phyloP scores from a whole-genome alignment of 2,888 invertebrate species.

The Reticulitermes lucifugus region DNA sequence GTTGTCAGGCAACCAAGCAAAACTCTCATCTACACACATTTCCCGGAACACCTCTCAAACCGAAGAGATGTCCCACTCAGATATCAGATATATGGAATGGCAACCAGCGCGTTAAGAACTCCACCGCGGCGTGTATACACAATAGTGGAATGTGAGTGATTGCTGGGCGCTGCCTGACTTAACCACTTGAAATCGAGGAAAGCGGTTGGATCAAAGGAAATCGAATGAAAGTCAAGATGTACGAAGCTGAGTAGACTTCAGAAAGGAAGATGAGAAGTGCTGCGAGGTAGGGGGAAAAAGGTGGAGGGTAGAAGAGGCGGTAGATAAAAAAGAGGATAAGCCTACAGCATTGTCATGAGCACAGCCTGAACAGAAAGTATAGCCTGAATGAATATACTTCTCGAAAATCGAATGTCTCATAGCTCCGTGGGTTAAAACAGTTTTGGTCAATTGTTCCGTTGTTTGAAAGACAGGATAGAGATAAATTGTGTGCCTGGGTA shows the following conservation, averaged over 20 bases:
- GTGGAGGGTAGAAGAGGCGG: background rate
- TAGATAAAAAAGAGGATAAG: background rate
- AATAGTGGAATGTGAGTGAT: conserved; percentile 4
- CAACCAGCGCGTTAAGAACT: background rate
- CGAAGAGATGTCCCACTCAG: conserved; percentile 8
- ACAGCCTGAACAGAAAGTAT: too few species aligned
- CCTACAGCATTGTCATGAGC: too few species aligned
- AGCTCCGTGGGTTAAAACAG: too few species aligned
- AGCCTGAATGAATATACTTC: too few species aligned
- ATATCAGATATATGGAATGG: background rate
- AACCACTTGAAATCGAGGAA: conserved; percentile 21
- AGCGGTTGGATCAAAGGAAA: conserved; percentile 36
- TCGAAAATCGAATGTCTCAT: too few species aligned
- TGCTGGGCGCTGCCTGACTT: conserved; percentile 7
- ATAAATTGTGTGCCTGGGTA: too few species aligned
- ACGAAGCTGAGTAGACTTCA: conserved; percentile 34
- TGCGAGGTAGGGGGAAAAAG: background rate
- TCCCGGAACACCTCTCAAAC: background rate
- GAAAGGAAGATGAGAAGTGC: conserved; percentile 14
- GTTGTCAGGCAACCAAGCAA: background rate
- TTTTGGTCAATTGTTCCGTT: too few species aligned
- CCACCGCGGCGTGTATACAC: background rate
- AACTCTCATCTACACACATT: background rate
- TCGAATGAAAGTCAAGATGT: conserved; percentile 46
- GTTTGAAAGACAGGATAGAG: too few species aligned